Percentiles rank a stretch among this genome's conserved stretches.
Conservation (phyloP, 2,113 vertebrate genomes). For the Labeo catla region DNA sequence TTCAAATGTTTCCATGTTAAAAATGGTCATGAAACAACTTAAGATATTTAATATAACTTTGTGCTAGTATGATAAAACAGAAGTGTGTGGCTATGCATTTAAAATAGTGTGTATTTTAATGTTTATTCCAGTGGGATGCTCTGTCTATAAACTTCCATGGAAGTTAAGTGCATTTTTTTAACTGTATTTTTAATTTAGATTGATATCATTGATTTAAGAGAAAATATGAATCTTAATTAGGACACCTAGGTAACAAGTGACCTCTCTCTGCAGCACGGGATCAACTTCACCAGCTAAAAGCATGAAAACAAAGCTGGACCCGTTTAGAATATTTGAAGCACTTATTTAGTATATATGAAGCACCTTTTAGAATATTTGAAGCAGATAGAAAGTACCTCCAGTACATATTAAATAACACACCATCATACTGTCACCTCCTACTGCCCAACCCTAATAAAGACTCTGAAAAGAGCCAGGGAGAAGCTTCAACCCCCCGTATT, state of each 20-base stretch:
- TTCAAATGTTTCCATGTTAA: not conserved
- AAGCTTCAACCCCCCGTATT: slow-evolving; percentile 4
- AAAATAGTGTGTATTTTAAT: not conserved
- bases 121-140: not conserved
- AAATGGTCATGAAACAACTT: not conserved
- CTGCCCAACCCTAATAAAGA: not conserved
- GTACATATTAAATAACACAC: not conserved
- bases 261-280: not conserved
- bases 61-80: too few relatives aligned
- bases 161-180: not conserved
- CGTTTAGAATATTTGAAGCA: not conserved
- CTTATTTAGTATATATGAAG: too few relatives aligned
- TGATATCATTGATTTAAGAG: not conserved
- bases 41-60: too few relatives aligned
- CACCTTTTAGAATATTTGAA: not conserved
- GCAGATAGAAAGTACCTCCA: not conserved
- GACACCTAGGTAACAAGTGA: not conserved
- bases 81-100: not conserved
- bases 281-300: not conserved
- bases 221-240: not conserved
- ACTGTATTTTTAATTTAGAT: not conserved
- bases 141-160: not conserved
- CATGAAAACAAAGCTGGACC: not conserved
- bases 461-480: not conserved
- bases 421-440: not conserved